These are phyloP conservation scores for Neotoma lepida DNA, from an alignment of 2,113 vertebrate species.

Conservation along the genomic window DNA sequence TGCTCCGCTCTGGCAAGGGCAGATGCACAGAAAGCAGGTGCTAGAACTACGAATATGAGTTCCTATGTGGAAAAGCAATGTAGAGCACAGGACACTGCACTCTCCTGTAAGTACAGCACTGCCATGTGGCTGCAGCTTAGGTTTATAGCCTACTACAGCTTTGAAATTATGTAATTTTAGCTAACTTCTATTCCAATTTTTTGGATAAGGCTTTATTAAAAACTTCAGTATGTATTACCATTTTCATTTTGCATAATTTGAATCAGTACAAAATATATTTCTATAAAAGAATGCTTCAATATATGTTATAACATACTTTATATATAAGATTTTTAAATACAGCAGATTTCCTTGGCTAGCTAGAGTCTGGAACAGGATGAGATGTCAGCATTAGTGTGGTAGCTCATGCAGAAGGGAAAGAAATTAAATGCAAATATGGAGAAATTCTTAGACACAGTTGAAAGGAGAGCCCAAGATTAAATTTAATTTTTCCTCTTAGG, in stretches of 20 bases:
- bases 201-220: conserved; percentile 20
- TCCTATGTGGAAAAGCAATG: neutral
- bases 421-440: neutral
- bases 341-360: neutral
- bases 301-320: neutral
- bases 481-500: neutral
- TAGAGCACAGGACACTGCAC: neutral
- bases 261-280: conserved; percentile 16
- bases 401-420: neutral
- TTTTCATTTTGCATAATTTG: conserved; percentile 34
- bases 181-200: conserved; percentile 10
- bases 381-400: neutral
- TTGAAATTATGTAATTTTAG: conserved; percentile 12
- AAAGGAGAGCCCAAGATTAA: neutral
- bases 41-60: neutral
- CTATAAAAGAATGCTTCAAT: neutral
- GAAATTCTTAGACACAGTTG: neutral
- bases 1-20: neutral
- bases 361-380: conserved; percentile 13
- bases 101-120: neutral
- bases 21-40: neutral
- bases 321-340: neutral
- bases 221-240: neutral
- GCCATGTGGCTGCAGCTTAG: neutral
- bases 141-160: neutral